phyloP scores from a whole-genome alignment of 2,797 vertebrate species.

The Chelon auratus region DNA sequence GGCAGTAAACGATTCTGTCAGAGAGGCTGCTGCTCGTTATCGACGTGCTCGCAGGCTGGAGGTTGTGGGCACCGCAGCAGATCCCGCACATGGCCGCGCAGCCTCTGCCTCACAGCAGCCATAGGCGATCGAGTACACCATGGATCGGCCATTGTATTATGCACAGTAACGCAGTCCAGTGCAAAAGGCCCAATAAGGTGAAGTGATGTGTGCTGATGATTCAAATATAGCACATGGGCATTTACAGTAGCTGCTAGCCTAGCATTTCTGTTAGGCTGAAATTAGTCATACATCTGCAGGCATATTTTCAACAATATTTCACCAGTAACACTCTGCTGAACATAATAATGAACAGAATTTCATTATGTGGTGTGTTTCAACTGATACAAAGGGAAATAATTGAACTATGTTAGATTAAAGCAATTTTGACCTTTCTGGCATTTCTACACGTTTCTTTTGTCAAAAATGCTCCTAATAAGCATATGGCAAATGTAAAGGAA shows the following conservation, averaged over 20 bases:
- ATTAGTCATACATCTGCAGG: neutral
- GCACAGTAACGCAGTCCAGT: conserved; percentile 17
- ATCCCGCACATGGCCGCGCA: conserved; percentile 40
- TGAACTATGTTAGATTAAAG: too few relatives aligned
- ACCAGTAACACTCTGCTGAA: neutral
- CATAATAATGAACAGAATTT: too few relatives aligned
- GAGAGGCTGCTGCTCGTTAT: conserved; percentile 79
- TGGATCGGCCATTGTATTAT: conserved; percentile 41
- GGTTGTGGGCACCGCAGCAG: conserved; percentile 48
- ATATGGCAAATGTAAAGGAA: too few relatives aligned
- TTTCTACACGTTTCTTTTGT: too few relatives aligned
- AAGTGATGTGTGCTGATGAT: conserved; percentile 42
- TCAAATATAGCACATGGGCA: neutral
- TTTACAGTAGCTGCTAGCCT: conserved; percentile 5
- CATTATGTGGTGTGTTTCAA: too few relatives aligned
- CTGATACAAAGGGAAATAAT: too few relatives aligned
- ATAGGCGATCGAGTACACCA: conserved; percentile 43
- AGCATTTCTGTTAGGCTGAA: neutral
- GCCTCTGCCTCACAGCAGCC: conserved; percentile 43
- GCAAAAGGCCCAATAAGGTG: conserved; percentile 7
- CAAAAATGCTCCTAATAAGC: too few relatives aligned
- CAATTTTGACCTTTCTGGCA: too few relatives aligned
- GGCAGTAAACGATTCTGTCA: conserved; percentile 80
- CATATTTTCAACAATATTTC: neutral
- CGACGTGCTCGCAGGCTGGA: conserved; percentile 65